Conservation (phyloP, 2,888 invertebrate species). For the Prosopocoilus inquinatus region DNA sequence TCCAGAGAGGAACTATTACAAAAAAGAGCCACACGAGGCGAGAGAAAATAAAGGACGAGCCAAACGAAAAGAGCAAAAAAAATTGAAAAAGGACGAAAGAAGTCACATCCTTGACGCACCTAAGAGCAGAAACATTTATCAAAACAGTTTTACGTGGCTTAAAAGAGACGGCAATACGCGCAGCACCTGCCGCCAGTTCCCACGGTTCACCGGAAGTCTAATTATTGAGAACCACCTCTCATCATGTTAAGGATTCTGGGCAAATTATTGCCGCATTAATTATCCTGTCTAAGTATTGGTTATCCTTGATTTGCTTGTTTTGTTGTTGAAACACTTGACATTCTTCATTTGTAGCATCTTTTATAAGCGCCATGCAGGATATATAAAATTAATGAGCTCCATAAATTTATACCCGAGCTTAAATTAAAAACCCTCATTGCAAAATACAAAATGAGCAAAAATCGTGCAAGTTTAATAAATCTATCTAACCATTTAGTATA, state of each 20-base stretch:
- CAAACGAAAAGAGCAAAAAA: too few relatives aligned
- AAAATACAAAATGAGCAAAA: too few relatives aligned
- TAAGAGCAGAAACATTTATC: neutral
- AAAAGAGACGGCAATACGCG: neutral
- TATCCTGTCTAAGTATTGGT: constrained; percentile 15
- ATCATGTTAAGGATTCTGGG: constrained; percentile 25
- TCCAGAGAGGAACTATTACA: too few relatives aligned
- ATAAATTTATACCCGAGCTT: too few relatives aligned
- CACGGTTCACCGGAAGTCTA: constrained; percentile 51
- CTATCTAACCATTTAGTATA: too few relatives aligned
- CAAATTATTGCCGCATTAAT: constrained; percentile 24
- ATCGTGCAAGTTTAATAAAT: too few relatives aligned
- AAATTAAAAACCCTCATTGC: too few relatives aligned
- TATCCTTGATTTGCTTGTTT: constrained; percentile 5
- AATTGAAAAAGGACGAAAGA: neutral
- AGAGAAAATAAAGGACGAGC: too few relatives aligned
- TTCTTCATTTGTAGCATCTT: neutral
- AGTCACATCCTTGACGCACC: constrained; percentile 2
- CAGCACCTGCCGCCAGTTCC: constrained; percentile 48
- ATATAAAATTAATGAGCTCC: too few relatives aligned
- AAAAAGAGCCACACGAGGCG: too few relatives aligned
- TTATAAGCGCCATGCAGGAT: too few relatives aligned
- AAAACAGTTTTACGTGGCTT: neutral
- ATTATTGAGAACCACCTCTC: constrained; percentile 44
- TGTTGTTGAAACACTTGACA: neutral